Evolutionary conservation across 2,797 vertebrate species (phyloP).

Genomic region (Gastrophryne carolinensis): DNA sequence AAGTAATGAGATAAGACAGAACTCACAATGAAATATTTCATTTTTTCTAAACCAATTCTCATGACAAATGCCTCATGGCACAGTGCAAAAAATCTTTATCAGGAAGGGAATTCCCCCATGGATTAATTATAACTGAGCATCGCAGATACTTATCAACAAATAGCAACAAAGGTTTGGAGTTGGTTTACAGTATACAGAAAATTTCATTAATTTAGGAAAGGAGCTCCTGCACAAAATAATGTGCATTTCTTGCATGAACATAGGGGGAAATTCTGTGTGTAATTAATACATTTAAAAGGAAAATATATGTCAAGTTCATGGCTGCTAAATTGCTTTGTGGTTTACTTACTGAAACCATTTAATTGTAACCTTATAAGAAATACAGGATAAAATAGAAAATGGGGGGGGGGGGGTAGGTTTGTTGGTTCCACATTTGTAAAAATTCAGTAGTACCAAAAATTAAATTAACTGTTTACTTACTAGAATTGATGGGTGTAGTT

Average conservation of each 20-base stretch:
- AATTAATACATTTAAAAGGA: conserved; percentile 30
- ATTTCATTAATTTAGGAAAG: conserved; percentile 49
- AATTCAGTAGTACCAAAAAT: too few relatives aligned
- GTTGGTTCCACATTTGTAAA: too few relatives aligned
- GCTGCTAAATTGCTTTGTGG: not conserved
- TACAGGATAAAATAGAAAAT: too few relatives aligned
- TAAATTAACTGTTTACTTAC: too few relatives aligned
- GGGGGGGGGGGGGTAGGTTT: too few relatives aligned
- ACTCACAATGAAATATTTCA: conserved; percentile 35
- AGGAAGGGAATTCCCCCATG: conserved; percentile 52
- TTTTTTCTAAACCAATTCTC: conserved; percentile 36
- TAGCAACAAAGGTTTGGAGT: conserved; percentile 23
- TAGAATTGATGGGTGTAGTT: too few relatives aligned
- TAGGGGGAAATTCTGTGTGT: not conserved
- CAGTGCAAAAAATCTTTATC: conserved; percentile 49
- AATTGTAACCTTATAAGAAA: too few relatives aligned
- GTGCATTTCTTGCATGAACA: conserved; percentile 8
- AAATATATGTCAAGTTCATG: not conserved
- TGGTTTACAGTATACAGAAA: not conserved
- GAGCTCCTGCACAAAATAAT: conserved; percentile 9
- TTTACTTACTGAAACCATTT: not conserved
- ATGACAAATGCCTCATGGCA: conserved; percentile 40
- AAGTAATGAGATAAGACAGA: conserved; percentile 47
- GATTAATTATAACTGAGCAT: conserved; percentile 53
- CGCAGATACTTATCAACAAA: conserved; percentile 46